A percentile compares a stretch with the other conserved stretches of the same genome.
Evolutionary conservation across 2,888 invertebrate species (phyloP).

Genomic region (Tachina fera): DNA sequence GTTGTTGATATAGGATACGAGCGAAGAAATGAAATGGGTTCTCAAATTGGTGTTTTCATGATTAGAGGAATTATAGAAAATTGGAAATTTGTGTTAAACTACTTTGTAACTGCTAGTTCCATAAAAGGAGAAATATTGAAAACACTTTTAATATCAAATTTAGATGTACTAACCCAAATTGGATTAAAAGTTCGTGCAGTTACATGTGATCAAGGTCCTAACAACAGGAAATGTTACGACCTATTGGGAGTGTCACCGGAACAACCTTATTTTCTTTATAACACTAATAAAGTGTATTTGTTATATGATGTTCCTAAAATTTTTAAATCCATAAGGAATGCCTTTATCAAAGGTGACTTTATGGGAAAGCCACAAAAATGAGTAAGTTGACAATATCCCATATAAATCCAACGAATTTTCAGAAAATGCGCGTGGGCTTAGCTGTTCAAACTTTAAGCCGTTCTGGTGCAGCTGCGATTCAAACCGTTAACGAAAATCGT

Average conservation of each 20-base stretch:
- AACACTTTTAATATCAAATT: neutral
- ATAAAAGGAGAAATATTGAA: slow-evolving; percentile 19
- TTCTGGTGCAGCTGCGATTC: slow-evolving; percentile 6
- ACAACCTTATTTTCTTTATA: neutral
- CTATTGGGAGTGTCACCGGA: neutral
- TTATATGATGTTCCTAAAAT: neutral
- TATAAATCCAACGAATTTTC: neutral
- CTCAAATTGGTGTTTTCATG: neutral
- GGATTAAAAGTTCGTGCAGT: neutral
- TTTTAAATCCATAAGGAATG: slow-evolving; percentile 1
- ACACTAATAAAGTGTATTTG: neutral
- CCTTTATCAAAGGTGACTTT: neutral
- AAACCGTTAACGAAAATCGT: neutral
- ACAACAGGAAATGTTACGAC: neutral
- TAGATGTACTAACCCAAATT: neutral
- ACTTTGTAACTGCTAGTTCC: slow-evolving; percentile 11
- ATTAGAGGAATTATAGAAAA: neutral
- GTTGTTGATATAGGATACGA: neutral
- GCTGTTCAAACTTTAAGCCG: too few relatives aligned
- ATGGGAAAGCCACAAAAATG: slow-evolving; percentile 10
- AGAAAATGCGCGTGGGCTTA: too few relatives aligned
- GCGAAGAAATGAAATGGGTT: neutral
- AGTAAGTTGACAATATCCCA: neutral
- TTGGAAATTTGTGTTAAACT: slow-evolving; percentile 2
- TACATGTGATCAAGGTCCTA: slow-evolving; percentile 5